These are phyloP conservation scores for Callyntrura sp. DNA, from an alignment of 2,888 invertebrate species.

Conservation along the genomic window DNA sequence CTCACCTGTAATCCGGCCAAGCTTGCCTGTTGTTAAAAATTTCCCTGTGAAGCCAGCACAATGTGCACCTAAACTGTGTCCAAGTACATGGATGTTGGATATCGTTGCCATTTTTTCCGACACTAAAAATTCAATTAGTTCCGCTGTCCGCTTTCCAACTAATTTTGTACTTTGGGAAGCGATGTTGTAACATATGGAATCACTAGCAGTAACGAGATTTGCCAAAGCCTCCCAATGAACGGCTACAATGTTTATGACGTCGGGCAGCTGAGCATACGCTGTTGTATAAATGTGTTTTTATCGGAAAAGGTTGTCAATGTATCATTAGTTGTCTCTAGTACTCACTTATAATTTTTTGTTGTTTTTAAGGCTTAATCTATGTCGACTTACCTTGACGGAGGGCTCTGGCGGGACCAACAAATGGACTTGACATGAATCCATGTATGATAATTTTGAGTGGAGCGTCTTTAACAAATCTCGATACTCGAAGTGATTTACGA, in stretches of 20 bases:
- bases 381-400: constrained; percentile 71
- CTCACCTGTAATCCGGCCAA: constrained; percentile 73
- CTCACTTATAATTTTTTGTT: too few species aligned
- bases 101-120: constrained; percentile 59
- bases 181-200: constrained; percentile 78
- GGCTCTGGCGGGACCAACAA: constrained; percentile 70
- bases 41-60: constrained; percentile 76
- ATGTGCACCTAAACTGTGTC: constrained; percentile 79
- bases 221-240: constrained; percentile 79
- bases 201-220: constrained; percentile 75
- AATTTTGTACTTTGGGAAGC: constrained; percentile 71
- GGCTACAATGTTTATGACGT: constrained; percentile 70
- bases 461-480: constrained; percentile 69
- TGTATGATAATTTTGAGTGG: constrained; percentile 78
- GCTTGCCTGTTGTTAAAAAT: constrained; percentile 67
- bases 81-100: constrained; percentile 74
- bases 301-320: too few species aligned
- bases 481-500: constrained; percentile 27
- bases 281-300: too few species aligned
- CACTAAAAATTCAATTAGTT: constrained; percentile 74
- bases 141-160: constrained; percentile 75
- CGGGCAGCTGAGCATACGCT: constrained; percentile 69
- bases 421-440: constrained; percentile 78
- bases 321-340: too few species aligned
- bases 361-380: too few species aligned